Conservation (phyloP, 1,140 invertebrate genomes). For the Drosophila repletoides region DNA sequence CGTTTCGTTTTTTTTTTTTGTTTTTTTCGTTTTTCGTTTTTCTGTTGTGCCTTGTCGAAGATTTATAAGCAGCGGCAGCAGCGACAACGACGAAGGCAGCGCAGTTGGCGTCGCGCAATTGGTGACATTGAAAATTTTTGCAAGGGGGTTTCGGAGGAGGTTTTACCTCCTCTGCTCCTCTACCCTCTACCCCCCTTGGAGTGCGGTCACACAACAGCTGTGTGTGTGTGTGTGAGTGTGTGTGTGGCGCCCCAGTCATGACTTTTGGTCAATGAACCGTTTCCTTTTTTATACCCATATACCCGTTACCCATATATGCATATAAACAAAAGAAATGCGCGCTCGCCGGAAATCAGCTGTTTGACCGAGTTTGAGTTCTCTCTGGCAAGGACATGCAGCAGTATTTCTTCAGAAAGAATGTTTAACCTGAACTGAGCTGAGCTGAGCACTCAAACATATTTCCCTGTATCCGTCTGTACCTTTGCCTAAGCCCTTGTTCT, state of each 20-base stretch:
- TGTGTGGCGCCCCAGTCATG: conserved; percentile 33
- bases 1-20: conserved; percentile 9
- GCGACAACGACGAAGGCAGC: conserved; percentile 45
- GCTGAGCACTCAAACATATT: conserved; percentile 35
- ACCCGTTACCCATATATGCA: too few relatives aligned
- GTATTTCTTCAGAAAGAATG: conserved; percentile 42
- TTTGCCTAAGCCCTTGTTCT: conserved; percentile 7
- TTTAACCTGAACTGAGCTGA: too few relatives aligned
- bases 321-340: conserved; percentile 18
- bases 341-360: conserved; percentile 53
- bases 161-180: conserved; percentile 33
- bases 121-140: conserved; percentile 81
- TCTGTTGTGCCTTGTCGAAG: conserved; percentile 57
- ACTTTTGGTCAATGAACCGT: conserved; percentile 73
- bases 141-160: conserved; percentile 42
- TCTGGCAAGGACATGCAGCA: conserved; percentile 7
- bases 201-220: too few relatives aligned
- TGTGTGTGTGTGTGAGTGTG: conserved; percentile 32
- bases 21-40: conserved; percentile 28
- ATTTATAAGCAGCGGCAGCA: conserved; percentile 77
- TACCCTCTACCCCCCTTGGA: too few relatives aligned
- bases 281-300: conserved; percentile 18
- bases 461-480: conserved; percentile 18
- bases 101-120: conserved; percentile 69
- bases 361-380: conserved; percentile 35